Percentiles rank a stretch among this genome's conserved stretches.
These are phyloP conservation scores for Artemia sp. DNA, from an alignment of 2,888 invertebrate species.

Conservation along the genomic window DNA sequence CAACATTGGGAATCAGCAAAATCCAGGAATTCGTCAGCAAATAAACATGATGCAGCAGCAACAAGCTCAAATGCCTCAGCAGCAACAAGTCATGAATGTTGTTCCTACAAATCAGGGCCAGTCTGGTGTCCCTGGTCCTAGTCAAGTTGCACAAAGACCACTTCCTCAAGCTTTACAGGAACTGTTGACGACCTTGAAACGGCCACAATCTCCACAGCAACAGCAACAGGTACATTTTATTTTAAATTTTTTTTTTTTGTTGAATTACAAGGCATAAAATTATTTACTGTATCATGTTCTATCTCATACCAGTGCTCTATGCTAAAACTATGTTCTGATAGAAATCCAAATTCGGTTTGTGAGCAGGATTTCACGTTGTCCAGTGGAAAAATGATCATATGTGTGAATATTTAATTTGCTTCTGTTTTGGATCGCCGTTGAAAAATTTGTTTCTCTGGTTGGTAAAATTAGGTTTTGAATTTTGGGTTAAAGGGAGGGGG, in stretches of 20 bases:
- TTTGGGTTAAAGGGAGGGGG: no score
- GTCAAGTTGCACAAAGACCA: conserved; percentile 35
- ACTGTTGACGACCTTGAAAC: conserved; percentile 72
- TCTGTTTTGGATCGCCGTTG: no score
- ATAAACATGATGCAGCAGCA: conserved; percentile 26
- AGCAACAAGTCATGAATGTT: conserved; percentile 34
- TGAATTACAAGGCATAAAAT: neutral
- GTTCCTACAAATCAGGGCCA: conserved; percentile 28
- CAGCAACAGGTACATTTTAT: conserved; percentile 47
- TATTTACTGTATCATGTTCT: neutral
- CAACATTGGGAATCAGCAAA: neutral
- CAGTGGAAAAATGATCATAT: no score
- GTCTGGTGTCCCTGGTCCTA: conserved; percentile 36
- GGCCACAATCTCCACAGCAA: conserved; percentile 76
- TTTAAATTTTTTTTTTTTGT: neutral
- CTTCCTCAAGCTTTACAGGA: conserved; percentile 51
- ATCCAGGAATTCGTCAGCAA: conserved; percentile 16
- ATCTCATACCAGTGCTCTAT: neutral
- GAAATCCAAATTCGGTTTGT: no score
- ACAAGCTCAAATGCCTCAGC: conserved; percentile 28
- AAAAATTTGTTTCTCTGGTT: no score
- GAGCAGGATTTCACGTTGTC: no score
- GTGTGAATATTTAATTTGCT: no score
- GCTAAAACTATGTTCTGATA: no score
- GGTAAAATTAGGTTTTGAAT: no score